Conservation (phyloP, 2,797 vertebrate genomes). For the Myotis myotis region DNA sequence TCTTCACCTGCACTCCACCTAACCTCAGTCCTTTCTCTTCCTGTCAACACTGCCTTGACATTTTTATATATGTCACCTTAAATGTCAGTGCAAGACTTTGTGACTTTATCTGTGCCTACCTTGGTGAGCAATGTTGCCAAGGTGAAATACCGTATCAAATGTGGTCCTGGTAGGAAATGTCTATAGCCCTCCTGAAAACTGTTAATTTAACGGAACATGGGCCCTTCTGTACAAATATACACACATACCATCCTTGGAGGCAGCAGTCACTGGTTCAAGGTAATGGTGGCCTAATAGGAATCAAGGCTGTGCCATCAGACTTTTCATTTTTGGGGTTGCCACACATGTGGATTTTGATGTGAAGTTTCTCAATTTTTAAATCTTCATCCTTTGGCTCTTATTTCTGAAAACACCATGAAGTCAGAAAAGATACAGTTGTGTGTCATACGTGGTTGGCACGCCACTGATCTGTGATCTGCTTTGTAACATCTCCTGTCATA, state of each 20-base stretch:
- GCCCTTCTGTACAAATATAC: not conserved
- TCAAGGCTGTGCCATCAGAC: not conserved
- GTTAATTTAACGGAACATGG: not conserved
- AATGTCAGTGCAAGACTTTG: conserved; percentile 13
- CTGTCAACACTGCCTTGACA: not conserved
- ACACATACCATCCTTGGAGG: not conserved
- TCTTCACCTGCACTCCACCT: not conserved
- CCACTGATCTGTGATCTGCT: not conserved
- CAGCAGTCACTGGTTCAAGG: not conserved
- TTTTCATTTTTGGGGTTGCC: not conserved
- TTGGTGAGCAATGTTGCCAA: not conserved
- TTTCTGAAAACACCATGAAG: not conserved
- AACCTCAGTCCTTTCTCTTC: not conserved
- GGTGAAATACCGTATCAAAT: not conserved
- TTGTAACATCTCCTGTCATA: not conserved
- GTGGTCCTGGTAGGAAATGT: not conserved
- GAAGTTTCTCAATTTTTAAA: not conserved
- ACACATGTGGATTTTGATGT: not conserved
- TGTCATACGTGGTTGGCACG: not conserved
- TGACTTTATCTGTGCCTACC: not conserved
- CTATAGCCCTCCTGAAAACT: not conserved
- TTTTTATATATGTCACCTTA: not conserved
- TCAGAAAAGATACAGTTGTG: not conserved
- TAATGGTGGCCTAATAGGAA: not conserved
- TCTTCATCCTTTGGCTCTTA: not conserved